Evolutionary conservation across 1,140 invertebrate species (phyloP).

Genomic region (Lerema accius): DNA sequence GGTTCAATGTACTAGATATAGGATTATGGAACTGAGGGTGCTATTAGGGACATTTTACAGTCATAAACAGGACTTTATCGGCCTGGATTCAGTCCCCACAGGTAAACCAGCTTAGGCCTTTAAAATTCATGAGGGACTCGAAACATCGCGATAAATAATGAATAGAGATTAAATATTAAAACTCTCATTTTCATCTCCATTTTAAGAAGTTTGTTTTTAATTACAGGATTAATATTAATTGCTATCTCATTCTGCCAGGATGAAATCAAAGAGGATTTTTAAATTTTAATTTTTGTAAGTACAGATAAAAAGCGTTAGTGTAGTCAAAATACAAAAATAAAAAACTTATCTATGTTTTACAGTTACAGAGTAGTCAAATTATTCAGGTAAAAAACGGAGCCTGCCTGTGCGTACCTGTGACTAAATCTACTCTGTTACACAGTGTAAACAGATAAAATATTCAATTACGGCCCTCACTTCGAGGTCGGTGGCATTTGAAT

Average conservation of each 20-base stretch:
- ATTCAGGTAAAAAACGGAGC: no score
- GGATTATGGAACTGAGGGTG: no score
- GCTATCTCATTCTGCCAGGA: no score
- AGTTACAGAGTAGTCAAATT: neutral
- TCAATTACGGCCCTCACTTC: slow-evolving; percentile 54
- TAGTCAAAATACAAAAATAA: neutral
- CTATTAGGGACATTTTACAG: neutral
- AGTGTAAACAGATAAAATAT: slow-evolving; percentile 55
- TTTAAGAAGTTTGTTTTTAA: no score
- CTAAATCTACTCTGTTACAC: neutral
- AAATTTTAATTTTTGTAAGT: no score
- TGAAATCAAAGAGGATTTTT: no score
- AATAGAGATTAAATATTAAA: slow-evolving; percentile 1
- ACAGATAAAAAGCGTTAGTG: no score
- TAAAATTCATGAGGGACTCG: slow-evolving; percentile 15
- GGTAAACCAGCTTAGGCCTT: neutral
- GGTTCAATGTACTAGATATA: slow-evolving; percentile 9
- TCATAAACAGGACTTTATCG: slow-evolving; percentile 3
- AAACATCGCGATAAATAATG: neutral
- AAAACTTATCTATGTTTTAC: neutral
- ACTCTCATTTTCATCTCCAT: no score
- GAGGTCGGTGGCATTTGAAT: slow-evolving; percentile 52
- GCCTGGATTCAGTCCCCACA: neutral
- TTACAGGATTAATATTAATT: no score
- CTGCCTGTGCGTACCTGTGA: no score